Percentiles rank a stretch among this genome's conserved stretches.
Evolutionary conservation across 2,888 invertebrate genomes (phyloP).

Genomic region (Diabrotica balteata): DNA sequence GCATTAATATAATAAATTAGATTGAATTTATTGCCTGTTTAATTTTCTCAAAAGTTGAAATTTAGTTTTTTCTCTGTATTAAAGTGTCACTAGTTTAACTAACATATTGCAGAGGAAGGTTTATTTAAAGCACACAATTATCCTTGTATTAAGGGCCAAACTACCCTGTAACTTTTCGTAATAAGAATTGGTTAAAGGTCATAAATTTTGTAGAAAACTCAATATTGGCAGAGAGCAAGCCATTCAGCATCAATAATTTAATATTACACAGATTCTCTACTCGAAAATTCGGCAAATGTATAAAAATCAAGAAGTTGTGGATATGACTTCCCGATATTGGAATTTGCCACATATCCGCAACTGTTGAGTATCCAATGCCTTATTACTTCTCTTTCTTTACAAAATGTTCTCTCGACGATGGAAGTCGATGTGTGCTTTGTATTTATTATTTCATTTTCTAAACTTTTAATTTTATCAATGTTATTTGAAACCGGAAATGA

Average conservation of each 20-base stretch:
- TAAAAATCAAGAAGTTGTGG: conserved; percentile 14
- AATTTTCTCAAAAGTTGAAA: too few relatives aligned
- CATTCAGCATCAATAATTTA: conserved; percentile 29
- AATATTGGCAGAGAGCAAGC: conserved; percentile 28
- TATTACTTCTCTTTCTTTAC: not conserved
- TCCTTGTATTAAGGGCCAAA: too few relatives aligned
- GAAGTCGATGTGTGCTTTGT: too few relatives aligned
- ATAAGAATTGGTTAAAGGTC: conserved; percentile 26
- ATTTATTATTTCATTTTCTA: too few relatives aligned
- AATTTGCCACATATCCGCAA: conserved; percentile 18
- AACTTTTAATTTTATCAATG: too few relatives aligned
- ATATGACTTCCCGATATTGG: conserved; percentile 20
- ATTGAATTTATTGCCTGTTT: too few relatives aligned
- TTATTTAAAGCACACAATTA: too few relatives aligned
- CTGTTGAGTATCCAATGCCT: conserved; percentile 8
- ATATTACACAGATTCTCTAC: conserved; percentile 19
- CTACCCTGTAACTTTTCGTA: conserved; percentile 12
- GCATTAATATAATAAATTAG: too few relatives aligned
- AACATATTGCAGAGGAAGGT: too few relatives aligned
- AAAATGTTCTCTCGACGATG: not conserved
- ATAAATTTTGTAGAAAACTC: conserved; percentile 22
- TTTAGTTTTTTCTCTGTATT: too few relatives aligned
- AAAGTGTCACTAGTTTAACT: too few relatives aligned
- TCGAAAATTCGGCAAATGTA: conserved; percentile 24
- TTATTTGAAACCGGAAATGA: too few relatives aligned